Conservation (phyloP, 2,797 vertebrate genomes). For the Enteromius paludinosus region DNA sequence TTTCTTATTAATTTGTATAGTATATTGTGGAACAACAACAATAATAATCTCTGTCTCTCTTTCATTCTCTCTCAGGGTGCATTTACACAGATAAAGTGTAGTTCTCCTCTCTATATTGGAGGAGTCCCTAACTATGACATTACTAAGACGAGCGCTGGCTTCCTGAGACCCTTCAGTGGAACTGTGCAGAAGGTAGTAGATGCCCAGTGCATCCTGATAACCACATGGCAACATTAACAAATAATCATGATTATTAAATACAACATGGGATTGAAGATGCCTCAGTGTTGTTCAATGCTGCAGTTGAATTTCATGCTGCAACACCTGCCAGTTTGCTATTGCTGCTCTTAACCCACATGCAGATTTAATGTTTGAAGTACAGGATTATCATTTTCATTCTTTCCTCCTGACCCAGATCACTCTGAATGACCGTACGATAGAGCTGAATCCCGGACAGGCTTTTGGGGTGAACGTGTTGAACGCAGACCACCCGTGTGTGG, state of each 20-base stretch:
- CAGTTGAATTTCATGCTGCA: neutral
- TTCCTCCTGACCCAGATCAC: constrained; percentile 77
- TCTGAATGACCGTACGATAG: constrained; percentile 88
- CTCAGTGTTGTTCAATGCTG: neutral
- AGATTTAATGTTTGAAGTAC: neutral
- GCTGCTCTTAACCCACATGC: neutral
- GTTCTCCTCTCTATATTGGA: constrained; percentile 90
- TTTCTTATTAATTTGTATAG: neutral
- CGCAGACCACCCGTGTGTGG: constrained; percentile 86
- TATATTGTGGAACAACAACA: neutral
- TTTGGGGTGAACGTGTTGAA: constrained; percentile 89
- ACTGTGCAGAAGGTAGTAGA: constrained; percentile 88
- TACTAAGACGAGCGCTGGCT: constrained; percentile 86
- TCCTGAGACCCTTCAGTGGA: constrained; percentile 86
- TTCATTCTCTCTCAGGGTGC: constrained; percentile 80
- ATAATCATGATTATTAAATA: neutral
- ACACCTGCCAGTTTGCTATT: neutral
- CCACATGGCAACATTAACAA: neutral
- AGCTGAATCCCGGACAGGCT: constrained; percentile 79
- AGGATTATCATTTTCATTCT: neutral
- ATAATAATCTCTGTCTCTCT: constrained; percentile 11
- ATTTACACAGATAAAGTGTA: constrained; percentile 98
- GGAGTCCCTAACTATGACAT: constrained; percentile 88
- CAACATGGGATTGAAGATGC: neutral
- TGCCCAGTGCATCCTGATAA: neutral